These are phyloP conservation scores for Drosophila rhopaloa DNA, from an alignment of 1,140 invertebrate genomes.

Conservation along the genomic window DNA sequence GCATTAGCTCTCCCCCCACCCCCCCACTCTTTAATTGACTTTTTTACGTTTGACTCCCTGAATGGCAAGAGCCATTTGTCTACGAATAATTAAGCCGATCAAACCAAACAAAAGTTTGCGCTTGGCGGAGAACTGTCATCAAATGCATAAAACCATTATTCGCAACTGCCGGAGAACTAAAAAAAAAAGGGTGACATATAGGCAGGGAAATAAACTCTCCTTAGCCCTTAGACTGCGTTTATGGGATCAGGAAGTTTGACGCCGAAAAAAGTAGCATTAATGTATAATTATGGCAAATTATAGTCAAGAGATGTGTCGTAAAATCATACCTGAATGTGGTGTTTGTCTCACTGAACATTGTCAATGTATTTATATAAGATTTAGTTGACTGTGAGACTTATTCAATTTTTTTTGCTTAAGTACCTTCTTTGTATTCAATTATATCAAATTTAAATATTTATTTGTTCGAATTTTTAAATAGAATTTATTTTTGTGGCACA, in stretches of 20 bases:
- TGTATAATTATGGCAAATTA: slow-evolving; percentile 6
- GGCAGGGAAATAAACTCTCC: not conserved
- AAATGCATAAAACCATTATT: slow-evolving; percentile 60
- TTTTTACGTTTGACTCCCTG: slow-evolving; percentile 36
- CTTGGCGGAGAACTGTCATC: slow-evolving; percentile 44
- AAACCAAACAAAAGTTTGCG: slow-evolving; percentile 43
- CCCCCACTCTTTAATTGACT: slow-evolving; percentile 36
- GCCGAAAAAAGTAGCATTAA: slow-evolving; percentile 2
- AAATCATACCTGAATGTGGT: not conserved
- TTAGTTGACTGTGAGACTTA: too few species aligned
- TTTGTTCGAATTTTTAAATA: too few species aligned
- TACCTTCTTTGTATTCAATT: too few species aligned
- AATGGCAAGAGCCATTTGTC: slow-evolving; percentile 46
- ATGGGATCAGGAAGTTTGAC: slow-evolving; percentile 48
- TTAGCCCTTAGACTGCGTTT: slow-evolving; percentile 17
- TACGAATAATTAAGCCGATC: slow-evolving; percentile 60
- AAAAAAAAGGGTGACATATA: not conserved
- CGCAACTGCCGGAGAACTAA: slow-evolving; percentile 31
- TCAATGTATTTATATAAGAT: too few species aligned
- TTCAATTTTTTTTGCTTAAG: too few species aligned
- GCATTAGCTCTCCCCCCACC: slow-evolving; percentile 3
- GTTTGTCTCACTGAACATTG: too few species aligned
- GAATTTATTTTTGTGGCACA: too few species aligned
- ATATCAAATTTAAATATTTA: too few species aligned
- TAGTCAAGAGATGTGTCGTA: not conserved